Percentiles rank a stretch among this genome's conserved stretches.
phyloP scores from a whole-genome alignment of 2,113 vertebrate genomes.

The Spermophilus dauricus region DNA sequence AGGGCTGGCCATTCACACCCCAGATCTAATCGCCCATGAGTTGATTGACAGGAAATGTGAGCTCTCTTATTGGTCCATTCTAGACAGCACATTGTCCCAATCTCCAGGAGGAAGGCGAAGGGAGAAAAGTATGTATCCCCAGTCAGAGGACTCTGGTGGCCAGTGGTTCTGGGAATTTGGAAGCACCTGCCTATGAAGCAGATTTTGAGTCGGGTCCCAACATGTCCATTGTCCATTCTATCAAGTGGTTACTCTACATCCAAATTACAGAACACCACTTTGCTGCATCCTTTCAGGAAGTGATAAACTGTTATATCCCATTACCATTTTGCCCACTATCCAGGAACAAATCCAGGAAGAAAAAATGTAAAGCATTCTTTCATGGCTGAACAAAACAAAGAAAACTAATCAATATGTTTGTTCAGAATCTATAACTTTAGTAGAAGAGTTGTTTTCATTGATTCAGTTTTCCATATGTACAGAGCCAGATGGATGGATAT shows the following conservation, averaged over 20 bases:
- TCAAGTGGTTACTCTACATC: neutral
- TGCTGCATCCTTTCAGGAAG: neutral
- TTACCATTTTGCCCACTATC: neutral
- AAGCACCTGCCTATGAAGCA: neutral
- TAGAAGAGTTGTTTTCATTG: neutral
- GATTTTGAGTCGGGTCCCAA: too few relatives aligned
- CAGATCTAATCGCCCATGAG: neutral
- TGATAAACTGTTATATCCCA: neutral
- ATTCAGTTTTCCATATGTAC: neutral
- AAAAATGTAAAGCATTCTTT: conserved; percentile 31
- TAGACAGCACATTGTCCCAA: neutral
- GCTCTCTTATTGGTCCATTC: too few relatives aligned
- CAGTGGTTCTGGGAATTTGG: neutral
- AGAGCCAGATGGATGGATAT: neutral
- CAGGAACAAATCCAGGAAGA: neutral
- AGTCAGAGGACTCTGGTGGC: neutral
- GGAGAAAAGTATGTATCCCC: neutral
- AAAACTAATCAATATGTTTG: neutral
- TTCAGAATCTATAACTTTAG: conserved; percentile 14
- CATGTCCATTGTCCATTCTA: neutral
- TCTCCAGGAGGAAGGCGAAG: neutral
- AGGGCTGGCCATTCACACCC: too few relatives aligned
- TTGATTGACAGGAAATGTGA: neutral
- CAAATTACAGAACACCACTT: neutral
- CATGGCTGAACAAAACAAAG: conserved; percentile 33